These are phyloP conservation scores for Yasuhikotakia modesta DNA, from an alignment of 2,797 vertebrate species.

Conservation along the genomic window DNA sequence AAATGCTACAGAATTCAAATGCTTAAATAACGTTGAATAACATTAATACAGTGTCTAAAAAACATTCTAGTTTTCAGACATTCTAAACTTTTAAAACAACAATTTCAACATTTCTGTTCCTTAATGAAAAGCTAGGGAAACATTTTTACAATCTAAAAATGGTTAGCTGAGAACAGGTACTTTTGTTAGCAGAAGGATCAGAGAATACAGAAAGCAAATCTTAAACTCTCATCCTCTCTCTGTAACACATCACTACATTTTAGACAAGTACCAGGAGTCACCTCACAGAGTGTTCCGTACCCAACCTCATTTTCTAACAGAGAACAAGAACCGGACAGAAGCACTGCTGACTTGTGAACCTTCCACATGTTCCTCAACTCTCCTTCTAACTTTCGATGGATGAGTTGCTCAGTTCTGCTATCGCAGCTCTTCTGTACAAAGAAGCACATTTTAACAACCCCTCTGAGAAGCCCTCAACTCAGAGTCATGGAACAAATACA, in stretches of 20 bases:
- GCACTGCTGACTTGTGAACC: conserved; percentile 9
- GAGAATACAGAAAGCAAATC: background rate
- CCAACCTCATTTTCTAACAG: conserved; percentile 14
- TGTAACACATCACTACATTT: conserved; percentile 24
- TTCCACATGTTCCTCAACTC: conserved; percentile 8
- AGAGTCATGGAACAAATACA: conserved; percentile 3
- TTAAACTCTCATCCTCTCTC: background rate
- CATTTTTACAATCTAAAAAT: too few relatives aligned
- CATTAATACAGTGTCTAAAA: too few relatives aligned
- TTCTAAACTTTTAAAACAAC: too few relatives aligned
- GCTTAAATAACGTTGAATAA: too few relatives aligned
- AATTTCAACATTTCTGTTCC: too few relatives aligned
- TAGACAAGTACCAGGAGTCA: conserved; percentile 9
- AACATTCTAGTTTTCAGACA: too few relatives aligned
- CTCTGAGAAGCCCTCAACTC: conserved; percentile 21
- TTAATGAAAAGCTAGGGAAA: too few relatives aligned
- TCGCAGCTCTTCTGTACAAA: conserved; percentile 34
- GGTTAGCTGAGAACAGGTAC: too few relatives aligned
- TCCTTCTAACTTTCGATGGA: conserved; percentile 21
- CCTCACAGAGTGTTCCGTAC: conserved; percentile 9
- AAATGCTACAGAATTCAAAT: too few relatives aligned
- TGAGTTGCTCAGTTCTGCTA: conserved; percentile 13
- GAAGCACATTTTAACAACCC: conserved; percentile 46
- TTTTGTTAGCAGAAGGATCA: background rate
- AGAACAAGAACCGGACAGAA: conserved; percentile 18